Conservation (phyloP, 2,797 vertebrate genomes). For the Pampus argenteus region DNA sequence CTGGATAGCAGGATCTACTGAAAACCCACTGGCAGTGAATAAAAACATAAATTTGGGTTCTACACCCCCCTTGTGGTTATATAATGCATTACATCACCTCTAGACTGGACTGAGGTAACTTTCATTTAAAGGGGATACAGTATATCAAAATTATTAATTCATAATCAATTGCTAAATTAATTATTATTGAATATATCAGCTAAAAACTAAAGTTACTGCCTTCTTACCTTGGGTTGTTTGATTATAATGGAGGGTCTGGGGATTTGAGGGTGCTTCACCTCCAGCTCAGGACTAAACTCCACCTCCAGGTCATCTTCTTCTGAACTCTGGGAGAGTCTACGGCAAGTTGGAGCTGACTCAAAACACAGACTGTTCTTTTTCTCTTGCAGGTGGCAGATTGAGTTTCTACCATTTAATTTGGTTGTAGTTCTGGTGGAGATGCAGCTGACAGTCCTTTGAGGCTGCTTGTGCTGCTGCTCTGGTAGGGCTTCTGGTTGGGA, state of each 20-base stretch:
- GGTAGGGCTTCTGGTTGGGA: conserved; percentile 72
- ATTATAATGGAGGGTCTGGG: conserved; percentile 86
- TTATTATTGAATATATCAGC: neutral
- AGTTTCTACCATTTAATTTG: conserved; percentile 67
- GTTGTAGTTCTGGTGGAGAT: conserved; percentile 49
- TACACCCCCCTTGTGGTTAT: conserved; percentile 65
- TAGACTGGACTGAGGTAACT: neutral
- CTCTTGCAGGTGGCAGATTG: conserved; percentile 43
- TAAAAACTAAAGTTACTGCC: neutral
- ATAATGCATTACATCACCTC: conserved; percentile 33
- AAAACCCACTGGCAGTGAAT: neutral
- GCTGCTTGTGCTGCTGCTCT: conserved; percentile 41
- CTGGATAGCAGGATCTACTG: neutral
- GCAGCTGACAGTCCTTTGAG: conserved; percentile 64
- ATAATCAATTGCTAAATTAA: neutral
- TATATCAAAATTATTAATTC: neutral
- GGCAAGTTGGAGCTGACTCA: conserved; percentile 42
- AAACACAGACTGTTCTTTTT: conserved; percentile 31
- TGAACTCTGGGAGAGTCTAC: conserved; percentile 60
- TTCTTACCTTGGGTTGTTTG: conserved; percentile 74
- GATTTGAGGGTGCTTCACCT: conserved; percentile 77
- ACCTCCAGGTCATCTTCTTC: conserved; percentile 68
- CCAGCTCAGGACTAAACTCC: conserved; percentile 60
- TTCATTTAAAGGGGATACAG: neutral
- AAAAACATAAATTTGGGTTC: conserved; percentile 24